Conservation (phyloP, 2,797 vertebrate species). For the Danio kyathit region DNA sequence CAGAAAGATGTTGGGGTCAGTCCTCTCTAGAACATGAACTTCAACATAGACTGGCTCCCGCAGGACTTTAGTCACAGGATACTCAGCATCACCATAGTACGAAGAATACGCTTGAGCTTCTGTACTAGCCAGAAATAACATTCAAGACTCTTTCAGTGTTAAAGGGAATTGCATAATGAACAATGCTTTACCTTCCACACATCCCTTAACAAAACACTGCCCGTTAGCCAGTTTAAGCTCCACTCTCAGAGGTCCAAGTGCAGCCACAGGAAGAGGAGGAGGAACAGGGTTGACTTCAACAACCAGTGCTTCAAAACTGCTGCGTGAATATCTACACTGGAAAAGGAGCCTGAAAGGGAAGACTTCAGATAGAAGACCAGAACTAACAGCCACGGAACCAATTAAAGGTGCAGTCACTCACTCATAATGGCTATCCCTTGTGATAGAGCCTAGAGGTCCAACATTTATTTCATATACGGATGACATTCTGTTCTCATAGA, state of each 20-base stretch:
- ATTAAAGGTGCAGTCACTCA: constrained; percentile 58
- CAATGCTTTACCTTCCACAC: constrained; percentile 66
- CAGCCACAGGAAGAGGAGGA: constrained; percentile 61
- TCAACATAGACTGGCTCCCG: constrained; percentile 26
- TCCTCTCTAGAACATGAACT: constrained; percentile 53
- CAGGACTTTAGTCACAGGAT: constrained; percentile 16
- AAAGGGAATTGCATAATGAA: too few relatives aligned
- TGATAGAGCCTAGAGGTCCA: constrained; percentile 69
- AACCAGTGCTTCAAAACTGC: constrained; percentile 58
- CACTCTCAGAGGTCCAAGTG: constrained; percentile 68
- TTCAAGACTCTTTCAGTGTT: neutral
- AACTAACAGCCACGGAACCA: neutral
- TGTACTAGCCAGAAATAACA: neutral
- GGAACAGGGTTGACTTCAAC: constrained; percentile 57
- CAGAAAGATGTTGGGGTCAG: constrained; percentile 60
- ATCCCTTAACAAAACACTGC: constrained; percentile 67
- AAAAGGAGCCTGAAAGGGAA: constrained; percentile 61
- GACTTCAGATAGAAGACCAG: neutral
- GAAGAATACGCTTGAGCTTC: neutral
- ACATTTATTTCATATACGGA: constrained; percentile 66
- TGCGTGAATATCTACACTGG: constrained; percentile 72
- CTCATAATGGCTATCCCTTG: constrained; percentile 75
- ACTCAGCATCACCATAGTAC: neutral
- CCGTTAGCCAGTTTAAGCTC: constrained; percentile 74
- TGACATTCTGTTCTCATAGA: constrained; percentile 75